Evolutionary conservation across 1,140 invertebrate species (phyloP).

Genomic region (Acyrthosiphon pisum): DNA sequence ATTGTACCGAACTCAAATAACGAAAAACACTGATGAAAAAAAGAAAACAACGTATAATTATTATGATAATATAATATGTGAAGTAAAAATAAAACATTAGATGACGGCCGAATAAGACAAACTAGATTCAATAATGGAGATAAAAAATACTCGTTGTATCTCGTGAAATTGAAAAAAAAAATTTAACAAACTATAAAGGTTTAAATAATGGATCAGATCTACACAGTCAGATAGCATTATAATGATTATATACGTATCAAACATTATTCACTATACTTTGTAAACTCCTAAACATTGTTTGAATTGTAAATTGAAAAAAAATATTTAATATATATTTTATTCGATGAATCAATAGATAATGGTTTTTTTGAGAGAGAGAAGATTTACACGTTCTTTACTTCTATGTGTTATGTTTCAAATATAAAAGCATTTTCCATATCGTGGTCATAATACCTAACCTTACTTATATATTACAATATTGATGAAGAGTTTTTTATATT

Average conservation of each 20-base stretch:
- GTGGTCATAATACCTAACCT: not conserved
- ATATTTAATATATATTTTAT: not conserved
- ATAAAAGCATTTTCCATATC: not conserved
- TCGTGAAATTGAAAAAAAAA: not conserved
- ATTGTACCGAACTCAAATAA: not conserved
- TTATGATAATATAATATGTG: slow-evolving; percentile 4
- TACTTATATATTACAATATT: not conserved
- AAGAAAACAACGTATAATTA: slow-evolving; percentile 13
- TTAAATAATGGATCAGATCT: not conserved
- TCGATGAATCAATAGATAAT: not conserved
- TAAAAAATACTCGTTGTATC: not conserved
- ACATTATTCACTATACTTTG: slow-evolving; percentile 2
- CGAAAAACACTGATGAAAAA: not conserved
- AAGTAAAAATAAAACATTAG: not conserved
- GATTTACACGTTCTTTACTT: not conserved
- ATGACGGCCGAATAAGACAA: not conserved
- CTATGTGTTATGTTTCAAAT: not conserved
- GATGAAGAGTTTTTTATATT: not conserved
- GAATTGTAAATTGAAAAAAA: slow-evolving; percentile 18
- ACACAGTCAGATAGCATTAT: not conserved
- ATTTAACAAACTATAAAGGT: not conserved
- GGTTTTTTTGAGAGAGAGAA: not conserved
- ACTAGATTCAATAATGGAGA: not conserved
- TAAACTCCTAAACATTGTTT: not conserved
- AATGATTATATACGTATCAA: not conserved